A percentile compares a stretch with the other conserved stretches of the same genome.
Evolutionary conservation across 1,140 invertebrate species (phyloP).

Genomic region (Parapsyche elsis): DNA sequence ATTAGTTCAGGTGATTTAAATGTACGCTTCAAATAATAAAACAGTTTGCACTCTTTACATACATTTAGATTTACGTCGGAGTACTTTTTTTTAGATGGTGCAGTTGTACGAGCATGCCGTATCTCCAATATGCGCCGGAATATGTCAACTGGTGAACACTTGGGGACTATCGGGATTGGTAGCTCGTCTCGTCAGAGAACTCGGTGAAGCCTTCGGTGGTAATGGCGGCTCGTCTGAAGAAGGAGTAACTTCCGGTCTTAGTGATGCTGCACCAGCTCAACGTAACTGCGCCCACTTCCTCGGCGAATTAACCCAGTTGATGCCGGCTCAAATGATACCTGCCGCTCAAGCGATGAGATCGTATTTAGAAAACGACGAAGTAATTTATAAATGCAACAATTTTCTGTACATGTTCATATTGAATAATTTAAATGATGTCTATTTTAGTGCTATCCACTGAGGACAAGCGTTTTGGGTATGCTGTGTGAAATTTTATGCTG

Average conservation of each 20-base stretch:
- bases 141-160: conserved; percentile 73
- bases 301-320: conserved; percentile 73
- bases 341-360: conserved; percentile 63
- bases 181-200: conserved; percentile 79
- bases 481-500: conserved; percentile 80
- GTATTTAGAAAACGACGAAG: conserved; percentile 66
- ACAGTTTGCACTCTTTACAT: background rate
- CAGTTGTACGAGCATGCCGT: conserved; percentile 80
- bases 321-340: conserved; percentile 75
- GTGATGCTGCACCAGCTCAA: conserved; percentile 71
- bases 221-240: conserved; percentile 66
- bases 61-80: background rate
- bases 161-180: conserved; percentile 74
- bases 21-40: background rate
- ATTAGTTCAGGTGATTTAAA: conserved; percentile 70
- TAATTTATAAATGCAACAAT: conserved; percentile 45
- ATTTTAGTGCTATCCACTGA: conserved; percentile 78
- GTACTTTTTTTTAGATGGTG: conserved; percentile 70
- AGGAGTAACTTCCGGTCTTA: conserved; percentile 64
- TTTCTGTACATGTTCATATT: background rate
- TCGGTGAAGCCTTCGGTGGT: conserved; percentile 70
- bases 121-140: conserved; percentile 73
- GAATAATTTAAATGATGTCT: background rate
- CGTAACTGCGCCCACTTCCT: conserved; percentile 76
- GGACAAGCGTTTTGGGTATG: conserved; percentile 83